A percentile compares a stretch with the other conserved stretches of the same genome.
Conservation (phyloP, 2,888 invertebrate genomes). For the Miltochrista miniata region DNA sequence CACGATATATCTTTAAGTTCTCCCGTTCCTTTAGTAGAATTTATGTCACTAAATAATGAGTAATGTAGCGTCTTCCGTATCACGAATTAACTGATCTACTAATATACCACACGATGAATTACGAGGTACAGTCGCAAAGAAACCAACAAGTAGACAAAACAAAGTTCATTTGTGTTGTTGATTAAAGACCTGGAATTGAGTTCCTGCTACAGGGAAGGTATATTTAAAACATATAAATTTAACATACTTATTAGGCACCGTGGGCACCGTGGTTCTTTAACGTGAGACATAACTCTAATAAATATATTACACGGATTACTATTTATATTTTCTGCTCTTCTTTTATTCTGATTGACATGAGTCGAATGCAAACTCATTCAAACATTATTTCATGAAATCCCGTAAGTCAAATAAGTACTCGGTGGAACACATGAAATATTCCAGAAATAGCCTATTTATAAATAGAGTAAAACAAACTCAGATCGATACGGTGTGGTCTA, state of each 20-base stretch:
- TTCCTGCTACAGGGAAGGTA: not conserved
- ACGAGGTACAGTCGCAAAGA: conserved; percentile 32
- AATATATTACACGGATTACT: too few species aligned
- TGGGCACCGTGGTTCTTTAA: not conserved
- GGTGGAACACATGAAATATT: conserved; percentile 2
- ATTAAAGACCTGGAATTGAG: not conserved
- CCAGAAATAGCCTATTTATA: conserved; percentile 2
- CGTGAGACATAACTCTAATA: too few species aligned
- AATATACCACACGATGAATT: conserved; percentile 53
- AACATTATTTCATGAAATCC: conserved; percentile 1
- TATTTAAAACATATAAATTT: not conserved
- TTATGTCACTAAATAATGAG: conserved; percentile 20
- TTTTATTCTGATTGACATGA: too few species aligned
- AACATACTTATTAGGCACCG: not conserved
- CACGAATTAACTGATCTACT: conserved; percentile 41
- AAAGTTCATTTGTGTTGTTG: conserved; percentile 3
- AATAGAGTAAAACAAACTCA: not conserved
- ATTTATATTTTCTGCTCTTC: too few species aligned
- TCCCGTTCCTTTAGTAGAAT: conserved; percentile 8
- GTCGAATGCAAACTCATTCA: not conserved
- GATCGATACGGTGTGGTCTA: conserved; percentile 9
- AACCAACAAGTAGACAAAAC: conserved; percentile 3
- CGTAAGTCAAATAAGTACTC: conserved; percentile 5
- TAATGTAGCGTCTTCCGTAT: conserved; percentile 30
- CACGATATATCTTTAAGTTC: conserved; percentile 1